phyloP scores from a whole-genome alignment of 2,888 invertebrate species.

The Drosophila borborema region DNA sequence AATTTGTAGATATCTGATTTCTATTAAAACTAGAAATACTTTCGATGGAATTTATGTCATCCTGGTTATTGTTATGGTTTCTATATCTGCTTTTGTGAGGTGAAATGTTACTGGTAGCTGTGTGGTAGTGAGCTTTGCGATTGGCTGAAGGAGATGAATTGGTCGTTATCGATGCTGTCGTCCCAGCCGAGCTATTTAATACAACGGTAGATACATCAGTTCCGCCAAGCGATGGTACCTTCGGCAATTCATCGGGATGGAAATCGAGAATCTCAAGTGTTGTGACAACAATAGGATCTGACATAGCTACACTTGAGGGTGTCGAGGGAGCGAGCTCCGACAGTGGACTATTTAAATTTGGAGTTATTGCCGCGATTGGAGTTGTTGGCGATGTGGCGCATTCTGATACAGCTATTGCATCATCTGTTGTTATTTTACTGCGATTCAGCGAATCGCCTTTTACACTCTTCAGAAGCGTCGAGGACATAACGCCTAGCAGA shows the following conservation, averaged over 20 bases:
- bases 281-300: conserved; percentile 67
- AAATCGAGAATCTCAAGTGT: conserved; percentile 65
- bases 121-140: conserved; percentile 41
- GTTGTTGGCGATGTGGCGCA: conserved; percentile 51
- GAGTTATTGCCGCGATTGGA: conserved; percentile 49
- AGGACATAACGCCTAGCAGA: conserved; percentile 51
- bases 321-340: conserved; percentile 64
- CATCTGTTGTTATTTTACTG: conserved; percentile 33
- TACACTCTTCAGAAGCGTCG: conserved; percentile 46
- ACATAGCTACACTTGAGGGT: conserved; percentile 61
- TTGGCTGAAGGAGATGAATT: conserved; percentile 58
- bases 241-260: conserved; percentile 67
- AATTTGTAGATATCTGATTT: conserved; percentile 59
- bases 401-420: conserved; percentile 41
- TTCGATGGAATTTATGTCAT: conserved; percentile 83
- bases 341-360: conserved; percentile 50
- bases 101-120: conserved; percentile 26
- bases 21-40: conserved; percentile 71
- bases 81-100: conserved; percentile 66
- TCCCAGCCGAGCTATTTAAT: conserved; percentile 73
- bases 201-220: conserved; percentile 54
- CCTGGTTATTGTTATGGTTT: conserved; percentile 82
- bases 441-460: conserved; percentile 21
- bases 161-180: conserved; percentile 73
- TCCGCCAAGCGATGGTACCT: conserved; percentile 57